Evolutionary conservation across 2,888 invertebrate genomes (phyloP).

Genomic region (Harpalus rufipes): DNA sequence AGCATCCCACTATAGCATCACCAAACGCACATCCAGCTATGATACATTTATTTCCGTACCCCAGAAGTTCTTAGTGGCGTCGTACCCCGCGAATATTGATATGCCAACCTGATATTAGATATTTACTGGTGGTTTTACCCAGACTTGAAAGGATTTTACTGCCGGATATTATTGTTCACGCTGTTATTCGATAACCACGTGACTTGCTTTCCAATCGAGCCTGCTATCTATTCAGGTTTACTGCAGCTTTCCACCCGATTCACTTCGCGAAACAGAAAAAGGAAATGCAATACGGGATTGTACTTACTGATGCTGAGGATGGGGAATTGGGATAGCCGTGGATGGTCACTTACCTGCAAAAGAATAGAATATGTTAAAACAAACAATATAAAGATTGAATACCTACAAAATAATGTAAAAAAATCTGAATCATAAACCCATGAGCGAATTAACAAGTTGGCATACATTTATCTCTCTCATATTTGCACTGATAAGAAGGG

Average conservation of each 20-base stretch:
- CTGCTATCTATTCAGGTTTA: conserved; percentile 20
- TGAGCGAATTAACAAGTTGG: no score
- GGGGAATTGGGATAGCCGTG: background rate
- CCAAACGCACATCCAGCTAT: no score
- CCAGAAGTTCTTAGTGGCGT: background rate
- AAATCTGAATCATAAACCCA: no score
- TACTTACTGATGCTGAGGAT: background rate
- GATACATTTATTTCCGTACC: no score
- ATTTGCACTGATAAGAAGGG: no score
- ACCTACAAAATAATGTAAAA: no score
- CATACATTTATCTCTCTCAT: no score
- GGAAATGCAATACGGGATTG: background rate
- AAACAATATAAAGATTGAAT: no score
- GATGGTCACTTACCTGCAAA: conserved; percentile 5
- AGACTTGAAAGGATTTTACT: conserved; percentile 50
- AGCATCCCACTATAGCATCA: no score
- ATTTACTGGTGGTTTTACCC: conserved; percentile 35
- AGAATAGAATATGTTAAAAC: background rate
- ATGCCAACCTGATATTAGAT: conserved; percentile 51
- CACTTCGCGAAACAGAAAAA: background rate
- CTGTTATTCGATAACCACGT: conserved; percentile 36
- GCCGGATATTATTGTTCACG: conserved; percentile 44
- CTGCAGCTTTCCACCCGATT: background rate
- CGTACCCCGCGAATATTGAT: conserved; percentile 24
- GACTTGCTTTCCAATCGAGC: conserved; percentile 31